Evolutionary conservation across 2,797 vertebrate species (phyloP).

Genomic region (Amblyraja radiata): DNA sequence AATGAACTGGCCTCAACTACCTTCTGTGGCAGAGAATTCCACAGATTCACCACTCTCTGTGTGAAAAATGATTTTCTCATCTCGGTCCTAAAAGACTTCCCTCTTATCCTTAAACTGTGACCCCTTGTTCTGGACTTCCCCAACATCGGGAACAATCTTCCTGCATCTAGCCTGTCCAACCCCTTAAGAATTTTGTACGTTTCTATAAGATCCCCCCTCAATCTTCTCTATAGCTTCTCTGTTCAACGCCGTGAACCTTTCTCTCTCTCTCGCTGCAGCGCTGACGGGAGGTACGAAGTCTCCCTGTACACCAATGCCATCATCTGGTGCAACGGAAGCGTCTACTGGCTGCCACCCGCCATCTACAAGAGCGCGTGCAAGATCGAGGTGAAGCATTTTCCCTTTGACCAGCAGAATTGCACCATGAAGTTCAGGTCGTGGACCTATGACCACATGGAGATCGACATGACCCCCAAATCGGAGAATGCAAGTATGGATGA

Average conservation of each 20-base stretch:
- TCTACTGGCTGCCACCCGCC: conserved; percentile 85
- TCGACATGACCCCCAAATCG: conserved; percentile 79
- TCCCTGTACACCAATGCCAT: conserved; percentile 85
- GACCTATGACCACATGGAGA: conserved; percentile 92
- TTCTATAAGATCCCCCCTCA: no score
- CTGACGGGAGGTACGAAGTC: conserved; percentile 91
- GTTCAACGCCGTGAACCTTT: not conserved
- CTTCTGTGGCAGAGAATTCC: no score
- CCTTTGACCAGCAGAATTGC: conserved; percentile 95
- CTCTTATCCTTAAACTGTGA: no score
- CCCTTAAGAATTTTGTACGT: no score
- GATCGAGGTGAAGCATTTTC: conserved; percentile 93
- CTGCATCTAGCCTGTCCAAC: no score
- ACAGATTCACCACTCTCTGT: no score
- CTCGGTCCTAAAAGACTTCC: no score
- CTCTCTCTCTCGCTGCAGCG: conserved; percentile 54
- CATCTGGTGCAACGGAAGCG: conserved; percentile 75
- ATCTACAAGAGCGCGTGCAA: conserved; percentile 97
- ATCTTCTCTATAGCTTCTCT: not conserved
- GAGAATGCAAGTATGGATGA: conserved; percentile 81
- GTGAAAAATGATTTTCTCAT: no score
- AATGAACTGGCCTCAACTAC: no score
- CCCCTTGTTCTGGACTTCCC: no score
- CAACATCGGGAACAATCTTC: no score
- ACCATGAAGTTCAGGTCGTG: conserved; percentile 92